These are phyloP conservation scores for Lepus townsendii DNA, from an alignment of 2,797 vertebrate species.

Conservation along the genomic window DNA sequence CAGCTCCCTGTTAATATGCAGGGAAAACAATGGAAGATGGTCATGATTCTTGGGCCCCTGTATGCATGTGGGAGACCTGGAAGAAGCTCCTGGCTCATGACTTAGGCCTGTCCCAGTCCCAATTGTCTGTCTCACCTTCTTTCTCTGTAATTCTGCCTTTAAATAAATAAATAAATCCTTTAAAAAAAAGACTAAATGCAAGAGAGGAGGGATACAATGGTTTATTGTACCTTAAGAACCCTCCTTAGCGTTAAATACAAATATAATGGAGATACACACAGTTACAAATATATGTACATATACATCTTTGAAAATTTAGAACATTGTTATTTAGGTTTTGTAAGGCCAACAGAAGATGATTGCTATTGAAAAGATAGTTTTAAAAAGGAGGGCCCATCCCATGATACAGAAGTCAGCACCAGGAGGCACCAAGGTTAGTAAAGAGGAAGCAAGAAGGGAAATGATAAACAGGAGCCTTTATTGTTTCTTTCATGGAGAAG, in stretches of 20 bases:
- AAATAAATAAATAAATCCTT: no score
- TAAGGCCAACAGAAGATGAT: not conserved
- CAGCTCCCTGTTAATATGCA: no score
- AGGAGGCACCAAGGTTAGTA: not conserved
- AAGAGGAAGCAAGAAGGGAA: not conserved
- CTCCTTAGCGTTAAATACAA: not conserved
- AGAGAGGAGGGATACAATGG: not conserved
- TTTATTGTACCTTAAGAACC: not conserved
- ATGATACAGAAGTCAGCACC: accelerated
- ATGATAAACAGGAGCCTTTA: not conserved
- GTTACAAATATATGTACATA: no score
- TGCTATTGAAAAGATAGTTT: not conserved
- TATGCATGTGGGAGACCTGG: no score
- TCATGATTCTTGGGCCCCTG: no score
- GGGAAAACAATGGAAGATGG: no score
- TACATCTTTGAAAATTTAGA: not conserved
- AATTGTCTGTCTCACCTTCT: no score
- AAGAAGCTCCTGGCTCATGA: no score
- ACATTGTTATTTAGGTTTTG: not conserved
- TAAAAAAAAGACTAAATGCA: not conserved
- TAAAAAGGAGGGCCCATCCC: not conserved
- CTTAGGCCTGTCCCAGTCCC: no score
- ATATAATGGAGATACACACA: not conserved
- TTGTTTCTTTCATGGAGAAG: not conserved
- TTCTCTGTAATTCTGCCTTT: no score